These are phyloP conservation scores for Phrynocephalus guinanensis DNA, from an alignment of 2,797 vertebrate genomes.

Conservation along the genomic window DNA sequence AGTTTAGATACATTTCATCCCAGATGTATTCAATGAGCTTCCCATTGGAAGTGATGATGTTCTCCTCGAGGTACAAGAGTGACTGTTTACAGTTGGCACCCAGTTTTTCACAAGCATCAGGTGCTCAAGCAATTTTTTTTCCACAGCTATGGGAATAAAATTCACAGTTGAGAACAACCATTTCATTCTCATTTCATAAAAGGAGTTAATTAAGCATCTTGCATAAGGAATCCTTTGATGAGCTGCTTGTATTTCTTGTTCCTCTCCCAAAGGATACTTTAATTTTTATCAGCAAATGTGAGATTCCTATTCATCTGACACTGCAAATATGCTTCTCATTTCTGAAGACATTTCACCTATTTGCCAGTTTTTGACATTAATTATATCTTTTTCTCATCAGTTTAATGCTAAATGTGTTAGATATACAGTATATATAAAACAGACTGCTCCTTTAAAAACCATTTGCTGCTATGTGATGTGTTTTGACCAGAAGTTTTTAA, in stretches of 20 bases:
- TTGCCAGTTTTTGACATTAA: conserved; percentile 16
- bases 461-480: background rate
- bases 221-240: conserved; percentile 52
- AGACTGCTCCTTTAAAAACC: background rate
- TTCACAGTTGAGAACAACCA: background rate
- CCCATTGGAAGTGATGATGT: background rate
- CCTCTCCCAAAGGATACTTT: conserved; percentile 34
- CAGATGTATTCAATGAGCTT: background rate
- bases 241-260: conserved; percentile 33
- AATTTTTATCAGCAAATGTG: conserved; percentile 33
- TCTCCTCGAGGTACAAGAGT: background rate
- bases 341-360: background rate
- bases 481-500: background rate
- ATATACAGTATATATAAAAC: background rate
- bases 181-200: conserved; percentile 47
- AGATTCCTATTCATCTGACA: background rate
- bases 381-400: background rate
- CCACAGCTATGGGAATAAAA: background rate
- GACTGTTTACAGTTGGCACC: background rate
- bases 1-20: background rate
- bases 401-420: background rate
- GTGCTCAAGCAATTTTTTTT: background rate
- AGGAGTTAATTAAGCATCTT: conserved; percentile 54
- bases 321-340: conserved; percentile 40
- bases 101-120: background rate